Base-by-base conservation (phyloP, 2,888 invertebrate genomes). In the Eudemis profundana region DNA sequence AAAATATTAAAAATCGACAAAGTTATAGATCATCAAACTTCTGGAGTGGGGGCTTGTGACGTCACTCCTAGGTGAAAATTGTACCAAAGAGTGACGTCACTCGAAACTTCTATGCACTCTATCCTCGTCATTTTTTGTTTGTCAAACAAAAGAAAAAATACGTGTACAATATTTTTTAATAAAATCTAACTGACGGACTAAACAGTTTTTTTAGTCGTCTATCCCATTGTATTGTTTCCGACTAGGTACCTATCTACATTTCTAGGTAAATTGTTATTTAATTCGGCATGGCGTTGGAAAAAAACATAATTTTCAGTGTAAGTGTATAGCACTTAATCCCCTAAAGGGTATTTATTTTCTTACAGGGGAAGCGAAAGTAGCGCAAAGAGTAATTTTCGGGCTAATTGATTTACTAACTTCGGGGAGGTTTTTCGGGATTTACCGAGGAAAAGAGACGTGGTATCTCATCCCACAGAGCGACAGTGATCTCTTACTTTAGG, bases 381-480 rank as follows among this genome's bases (percentile, higher is more conserved):
- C 59, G 21, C 40, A 50, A 56, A 51, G 61, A 49, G 50, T 47
- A 54, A 54, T 64, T 61, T 64, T 56, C 56, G 38, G 50, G 44
- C 67, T 69, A 67, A 67, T 69, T 64, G 67, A 67, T 67, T 69
- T 69, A 69, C 42, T 47, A 61, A 67, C 67, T 67, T 66, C 8
- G 17, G 44, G 14, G 15, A 53, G 56, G 23, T 51, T 23, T 53
- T 53, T 21, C 12, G 40, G 49, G 46, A 19, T 15, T 59, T 50
- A 62, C 42, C 14, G 44, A 44, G 36, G 49, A 21, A 56, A 66
- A 56, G 59, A 38, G 33, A 44, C n/a, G 54, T 51, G 29, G 36
- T 50, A 33, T 33, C 33, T 33, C 8, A 15, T 40, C 33, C 51
- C 12, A n/a, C n/a, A 10, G 21, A 44, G 17, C 33, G 12, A 17